phyloP scores from a whole-genome alignment of 2,113 vertebrate genomes.

The Macaca mulatta region DNA sequence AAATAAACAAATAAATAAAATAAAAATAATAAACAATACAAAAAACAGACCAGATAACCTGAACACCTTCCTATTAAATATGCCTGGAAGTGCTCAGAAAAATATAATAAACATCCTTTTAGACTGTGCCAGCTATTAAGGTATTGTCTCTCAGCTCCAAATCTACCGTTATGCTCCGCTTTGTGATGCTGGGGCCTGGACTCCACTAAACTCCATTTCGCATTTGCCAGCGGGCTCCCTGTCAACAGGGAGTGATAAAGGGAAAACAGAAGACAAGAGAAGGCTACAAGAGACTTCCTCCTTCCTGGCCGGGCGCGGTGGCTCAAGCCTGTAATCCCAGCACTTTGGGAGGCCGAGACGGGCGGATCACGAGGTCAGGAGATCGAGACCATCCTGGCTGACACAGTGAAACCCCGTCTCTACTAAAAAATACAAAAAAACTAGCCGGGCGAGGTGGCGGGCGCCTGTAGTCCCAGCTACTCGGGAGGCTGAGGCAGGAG shows the following conservation, averaged over 20 bases:
- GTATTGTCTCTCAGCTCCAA: neutral
- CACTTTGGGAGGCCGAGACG: too few relatives aligned
- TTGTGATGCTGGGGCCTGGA: neutral
- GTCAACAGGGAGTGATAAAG: neutral
- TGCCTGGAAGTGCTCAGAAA: constrained; percentile 10
- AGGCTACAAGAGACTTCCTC: neutral
- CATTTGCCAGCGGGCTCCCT: constrained; percentile 1
- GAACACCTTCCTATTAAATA: constrained; percentile 20
- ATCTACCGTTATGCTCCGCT: neutral
- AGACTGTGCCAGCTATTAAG: neutral
- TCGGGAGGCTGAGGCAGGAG: too few relatives aligned
- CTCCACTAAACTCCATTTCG: neutral
- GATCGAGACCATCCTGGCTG: too few relatives aligned
- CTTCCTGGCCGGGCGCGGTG: neutral
- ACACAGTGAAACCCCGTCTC: too few relatives aligned
- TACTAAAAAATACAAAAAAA: too few relatives aligned
- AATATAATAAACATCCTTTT: constrained; percentile 21
- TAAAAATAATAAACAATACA: too few relatives aligned
- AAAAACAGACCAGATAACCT: neutral
- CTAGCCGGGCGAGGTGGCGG: too few relatives aligned
- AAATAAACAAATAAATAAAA: too few relatives aligned
- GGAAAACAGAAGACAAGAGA: neutral
- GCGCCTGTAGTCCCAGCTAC: too few relatives aligned
- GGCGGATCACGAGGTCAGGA: too few relatives aligned
- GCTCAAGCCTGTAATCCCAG: too few relatives aligned